Evolutionary conservation across 2,888 invertebrate genomes (phyloP).

Genomic region (Nomada hirtipes): DNA sequence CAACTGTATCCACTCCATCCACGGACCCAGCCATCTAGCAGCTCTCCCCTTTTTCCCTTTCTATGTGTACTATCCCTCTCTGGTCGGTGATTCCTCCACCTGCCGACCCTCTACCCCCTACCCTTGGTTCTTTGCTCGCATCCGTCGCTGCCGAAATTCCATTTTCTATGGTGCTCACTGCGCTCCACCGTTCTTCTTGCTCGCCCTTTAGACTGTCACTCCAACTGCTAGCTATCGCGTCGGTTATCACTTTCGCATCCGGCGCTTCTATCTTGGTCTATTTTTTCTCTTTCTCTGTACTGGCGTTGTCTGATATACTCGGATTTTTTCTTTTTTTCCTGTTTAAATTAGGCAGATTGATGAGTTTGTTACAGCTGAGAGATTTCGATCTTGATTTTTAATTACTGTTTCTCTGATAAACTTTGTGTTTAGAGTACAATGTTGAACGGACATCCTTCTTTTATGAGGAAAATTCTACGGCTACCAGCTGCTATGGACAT

Average conservation of each 20-base stretch:
- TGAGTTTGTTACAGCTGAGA: too few species aligned
- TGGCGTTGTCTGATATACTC: background rate
- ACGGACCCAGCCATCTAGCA: conserved; percentile 58
- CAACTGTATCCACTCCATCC: conserved; percentile 70
- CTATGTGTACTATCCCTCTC: conserved; percentile 28
- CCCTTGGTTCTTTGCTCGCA: conserved; percentile 41
- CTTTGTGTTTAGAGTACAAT: too few species aligned
- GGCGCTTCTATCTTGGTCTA: background rate
- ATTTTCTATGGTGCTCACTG: conserved; percentile 60
- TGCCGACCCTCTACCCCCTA: conserved; percentile 19
- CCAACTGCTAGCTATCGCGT: conserved; percentile 51
- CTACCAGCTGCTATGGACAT: too few species aligned
- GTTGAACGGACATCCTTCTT: too few species aligned
- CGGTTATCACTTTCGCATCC: conserved; percentile 59
- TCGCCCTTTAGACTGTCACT: conserved; percentile 59
- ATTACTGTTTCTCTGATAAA: too few species aligned
- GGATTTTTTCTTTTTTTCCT: background rate
- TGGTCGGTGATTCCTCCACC: conserved; percentile 35
- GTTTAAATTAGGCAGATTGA: background rate
- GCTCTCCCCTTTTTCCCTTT: conserved; percentile 53
- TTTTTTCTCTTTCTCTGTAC: background rate
- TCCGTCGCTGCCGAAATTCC: conserved; percentile 65
- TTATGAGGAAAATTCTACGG: too few species aligned
- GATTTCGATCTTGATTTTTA: too few species aligned
- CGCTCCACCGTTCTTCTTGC: conserved; percentile 19